Percentiles rank a stretch among this genome's conserved stretches.
Conservation (phyloP, 2,113 vertebrate genomes). For the Petrocephalus microphthalmus region DNA sequence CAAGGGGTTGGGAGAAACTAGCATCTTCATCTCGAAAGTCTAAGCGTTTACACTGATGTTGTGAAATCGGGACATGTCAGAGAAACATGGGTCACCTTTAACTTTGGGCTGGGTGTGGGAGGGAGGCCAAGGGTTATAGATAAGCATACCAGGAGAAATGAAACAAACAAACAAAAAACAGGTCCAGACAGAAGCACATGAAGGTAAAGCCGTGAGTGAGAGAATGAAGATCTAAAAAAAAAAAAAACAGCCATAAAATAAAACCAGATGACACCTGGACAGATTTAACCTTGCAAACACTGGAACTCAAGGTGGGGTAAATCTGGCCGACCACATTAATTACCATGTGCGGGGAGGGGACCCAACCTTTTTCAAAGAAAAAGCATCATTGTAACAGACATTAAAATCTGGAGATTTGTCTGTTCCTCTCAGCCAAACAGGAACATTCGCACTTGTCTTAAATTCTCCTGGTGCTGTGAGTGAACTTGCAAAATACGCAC, state of each 20-base stretch:
- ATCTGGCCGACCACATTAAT: constrained; percentile 37
- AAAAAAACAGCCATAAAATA: not conserved
- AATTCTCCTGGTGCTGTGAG: not conserved
- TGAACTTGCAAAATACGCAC: not conserved
- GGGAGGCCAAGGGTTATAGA: not conserved
- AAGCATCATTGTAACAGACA: not conserved
- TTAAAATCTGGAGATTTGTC: not conserved
- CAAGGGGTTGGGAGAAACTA: not conserved
- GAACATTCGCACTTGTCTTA: not conserved
- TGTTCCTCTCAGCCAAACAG: not conserved
- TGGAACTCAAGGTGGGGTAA: constrained; percentile 40
- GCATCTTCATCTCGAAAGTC: not conserved
- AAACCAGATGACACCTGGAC: not conserved
- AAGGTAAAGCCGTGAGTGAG: not conserved
- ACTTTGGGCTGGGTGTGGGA: not conserved
- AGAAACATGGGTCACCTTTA: not conserved
- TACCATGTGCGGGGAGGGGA: not conserved
- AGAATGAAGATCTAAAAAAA: not conserved
- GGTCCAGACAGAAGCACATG: not conserved
- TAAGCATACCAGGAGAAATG: not conserved
- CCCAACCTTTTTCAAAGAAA: not conserved
- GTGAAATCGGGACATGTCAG: not conserved
- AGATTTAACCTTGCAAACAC: constrained; percentile 21
- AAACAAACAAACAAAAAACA: not conserved
- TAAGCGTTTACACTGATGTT: not conserved